phyloP scores from a whole-genome alignment of 1,140 invertebrate genomes.

The Sycophila sp. region DNA sequence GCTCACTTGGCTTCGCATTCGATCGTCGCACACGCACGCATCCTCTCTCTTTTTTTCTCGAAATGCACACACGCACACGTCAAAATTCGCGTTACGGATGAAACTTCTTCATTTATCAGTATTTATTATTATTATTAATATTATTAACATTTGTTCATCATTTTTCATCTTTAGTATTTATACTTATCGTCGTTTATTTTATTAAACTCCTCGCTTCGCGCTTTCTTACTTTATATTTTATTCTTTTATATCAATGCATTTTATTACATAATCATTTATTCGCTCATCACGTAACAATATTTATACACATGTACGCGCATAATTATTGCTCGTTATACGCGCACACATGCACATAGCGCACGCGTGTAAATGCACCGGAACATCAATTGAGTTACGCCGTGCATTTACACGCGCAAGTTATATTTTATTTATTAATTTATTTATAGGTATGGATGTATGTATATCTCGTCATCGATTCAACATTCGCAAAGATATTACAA shows the following conservation, averaged over 20 bases:
- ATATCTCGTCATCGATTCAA: conserved; percentile 27
- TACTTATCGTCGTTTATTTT: neutral
- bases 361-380: no score
- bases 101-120: neutral
- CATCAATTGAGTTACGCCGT: no score
- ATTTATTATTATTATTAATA: neutral
- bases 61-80: neutral
- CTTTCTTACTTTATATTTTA: conserved; percentile 11
- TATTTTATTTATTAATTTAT: conserved; percentile 16
- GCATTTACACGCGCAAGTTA: no score
- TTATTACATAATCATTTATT: conserved; percentile 31
- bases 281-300: conserved; percentile 13
- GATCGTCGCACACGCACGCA: neutral
- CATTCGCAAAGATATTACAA: conserved; percentile 44
- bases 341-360: no score
- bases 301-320: conserved; percentile 9
- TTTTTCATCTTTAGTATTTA: conserved; percentile 1
- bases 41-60: neutral
- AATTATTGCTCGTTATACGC: no score
- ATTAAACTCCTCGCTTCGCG: neutral
- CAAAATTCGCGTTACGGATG: neutral
- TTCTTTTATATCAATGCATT: conserved; percentile 29
- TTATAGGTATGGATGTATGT: conserved; percentile 26
- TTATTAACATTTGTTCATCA: neutral
- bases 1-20: neutral